Evolutionary conservation across 2,113 vertebrate species (phyloP), one percentile per base, ranked within the genome.

Genomic region (Rhizomys pruinosus): DNA sequence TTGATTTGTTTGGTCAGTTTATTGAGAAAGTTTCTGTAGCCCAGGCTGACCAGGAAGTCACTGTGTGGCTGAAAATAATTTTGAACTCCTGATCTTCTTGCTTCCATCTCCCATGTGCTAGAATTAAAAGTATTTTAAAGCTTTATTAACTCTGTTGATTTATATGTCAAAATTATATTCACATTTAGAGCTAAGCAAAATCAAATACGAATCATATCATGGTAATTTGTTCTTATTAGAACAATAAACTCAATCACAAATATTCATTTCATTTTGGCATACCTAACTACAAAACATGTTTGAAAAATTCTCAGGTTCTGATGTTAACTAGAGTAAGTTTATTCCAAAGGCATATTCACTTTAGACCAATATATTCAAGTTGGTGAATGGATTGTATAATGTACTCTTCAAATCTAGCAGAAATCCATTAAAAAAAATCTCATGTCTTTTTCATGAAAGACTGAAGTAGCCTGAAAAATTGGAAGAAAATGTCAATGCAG

Each of bases 171-270:
- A 80, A 42, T 64, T 87, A n/a, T 79, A 15, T 47, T 82, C 8
- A 20, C 52, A 29, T 66, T 80, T 73, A 11, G 11, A 84, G 34
- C 44, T n/a, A 87, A 77, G 92, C 84, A 9, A 95, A 77, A 92
- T 76, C 3, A 92, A 77, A 23, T 9, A 47, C 39, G n/a, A 77
- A 52, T 91, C 23, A 77, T 78, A 29, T 37, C 15, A 6, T 3
- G 69, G 19, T 69, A 91, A 89, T 91, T 95, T 78, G 16, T 1
- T 82, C 23, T 92, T 77, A 42, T 37, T 85, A 7, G 23, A 5
- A 88, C 88, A 63, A 64, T 7, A 90, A 82, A 4, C 20, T 3
- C 92, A 87, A 81, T 17, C 23, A 78, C 8, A 63, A 87, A 89
- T 20, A 85, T 61, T 59, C 34, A 77, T 0, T 39, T 73, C 5